Conservation (phyloP, 1,140 invertebrate species). For the Eumaeus atala region DNA sequence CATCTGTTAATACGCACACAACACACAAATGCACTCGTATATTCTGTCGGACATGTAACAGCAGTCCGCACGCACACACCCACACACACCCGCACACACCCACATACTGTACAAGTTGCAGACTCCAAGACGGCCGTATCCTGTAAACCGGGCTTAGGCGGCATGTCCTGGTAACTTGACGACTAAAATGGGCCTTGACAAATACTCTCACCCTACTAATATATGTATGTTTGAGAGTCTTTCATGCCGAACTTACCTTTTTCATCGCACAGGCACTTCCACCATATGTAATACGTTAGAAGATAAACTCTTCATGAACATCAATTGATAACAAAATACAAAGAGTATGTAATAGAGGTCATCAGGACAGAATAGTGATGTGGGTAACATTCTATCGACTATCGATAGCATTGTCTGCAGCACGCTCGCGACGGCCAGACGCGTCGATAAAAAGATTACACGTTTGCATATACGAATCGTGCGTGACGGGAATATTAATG, state of each 20-base stretch:
- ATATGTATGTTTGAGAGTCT: too few relatives aligned
- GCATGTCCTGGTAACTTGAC: constrained; percentile 20
- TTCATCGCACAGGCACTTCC: too few relatives aligned
- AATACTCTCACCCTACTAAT: not conserved
- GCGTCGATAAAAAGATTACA: constrained; percentile 61
- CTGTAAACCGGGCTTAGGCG: constrained; percentile 21
- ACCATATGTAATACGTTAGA: too few relatives aligned
- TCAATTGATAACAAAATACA: not conserved
- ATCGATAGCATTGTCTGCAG: constrained; percentile 36
- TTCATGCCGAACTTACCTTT: too few relatives aligned
- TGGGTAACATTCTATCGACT: constrained; percentile 28
- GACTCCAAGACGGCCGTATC: constrained; percentile 3
- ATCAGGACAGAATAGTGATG: constrained; percentile 31
- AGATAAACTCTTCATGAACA: not conserved
- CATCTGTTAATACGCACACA: too few relatives aligned
- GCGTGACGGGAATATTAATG: constrained; percentile 62
- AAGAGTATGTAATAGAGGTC: constrained; percentile 18
- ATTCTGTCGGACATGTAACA: too few relatives aligned
- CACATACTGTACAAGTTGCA: too few relatives aligned
- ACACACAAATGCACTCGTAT: too few relatives aligned
- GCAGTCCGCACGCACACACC: too few relatives aligned
- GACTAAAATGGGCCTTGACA: constrained; percentile 17
- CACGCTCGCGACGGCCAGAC: constrained; percentile 34
- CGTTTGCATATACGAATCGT: constrained; percentile 57
- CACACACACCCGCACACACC: too few relatives aligned